Evolutionary conservation across 2,888 invertebrate genomes (phyloP).

Genomic region (Eledona agricola): DNA sequence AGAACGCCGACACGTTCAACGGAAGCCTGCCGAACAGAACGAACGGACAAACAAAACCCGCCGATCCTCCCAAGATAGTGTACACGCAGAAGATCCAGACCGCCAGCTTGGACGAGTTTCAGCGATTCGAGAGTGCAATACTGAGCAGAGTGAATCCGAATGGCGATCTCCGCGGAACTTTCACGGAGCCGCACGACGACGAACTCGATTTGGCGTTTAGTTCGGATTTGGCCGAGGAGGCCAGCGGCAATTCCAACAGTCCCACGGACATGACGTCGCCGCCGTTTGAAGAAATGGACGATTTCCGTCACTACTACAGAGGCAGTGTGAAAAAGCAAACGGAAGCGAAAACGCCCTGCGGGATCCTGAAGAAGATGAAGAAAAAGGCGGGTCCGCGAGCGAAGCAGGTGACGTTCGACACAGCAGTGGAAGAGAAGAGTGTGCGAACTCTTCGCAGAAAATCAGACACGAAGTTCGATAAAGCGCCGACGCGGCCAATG

Average conservation of each 20-base stretch:
- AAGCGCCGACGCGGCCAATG: no score
- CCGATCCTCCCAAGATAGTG: conserved; percentile 20
- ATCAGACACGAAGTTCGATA: no score
- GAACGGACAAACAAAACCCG: conserved; percentile 13
- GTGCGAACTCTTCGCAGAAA: no score
- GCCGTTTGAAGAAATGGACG: conserved; percentile 40
- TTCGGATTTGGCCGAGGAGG: not conserved
- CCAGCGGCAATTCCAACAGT: conserved; percentile 32
- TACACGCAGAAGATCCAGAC: conserved; percentile 25
- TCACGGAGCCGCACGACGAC: conserved; percentile 36
- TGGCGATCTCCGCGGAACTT: conserved; percentile 39
- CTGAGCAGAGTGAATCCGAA: conserved; percentile 18
- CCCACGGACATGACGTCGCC: conserved; percentile 40
- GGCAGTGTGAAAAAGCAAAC: conserved; percentile 28
- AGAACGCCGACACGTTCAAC: conserved; percentile 4
- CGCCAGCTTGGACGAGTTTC: conserved; percentile 29
- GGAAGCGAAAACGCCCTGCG: conserved; percentile 11
- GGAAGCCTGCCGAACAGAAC: conserved; percentile 19
- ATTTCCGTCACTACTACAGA: conserved; percentile 37
- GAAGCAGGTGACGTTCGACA: no score
- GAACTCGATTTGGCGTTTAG: conserved; percentile 37
- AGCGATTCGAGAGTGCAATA: conserved; percentile 23
- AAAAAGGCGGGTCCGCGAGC: no score
- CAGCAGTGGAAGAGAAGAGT: no score
- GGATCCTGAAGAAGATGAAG: conserved; percentile 14